Evolutionary conservation across 2,113 vertebrate genomes (phyloP), one percentile per base, ranked within the genome.

Genomic region (Pteruthius melanotis): DNA sequence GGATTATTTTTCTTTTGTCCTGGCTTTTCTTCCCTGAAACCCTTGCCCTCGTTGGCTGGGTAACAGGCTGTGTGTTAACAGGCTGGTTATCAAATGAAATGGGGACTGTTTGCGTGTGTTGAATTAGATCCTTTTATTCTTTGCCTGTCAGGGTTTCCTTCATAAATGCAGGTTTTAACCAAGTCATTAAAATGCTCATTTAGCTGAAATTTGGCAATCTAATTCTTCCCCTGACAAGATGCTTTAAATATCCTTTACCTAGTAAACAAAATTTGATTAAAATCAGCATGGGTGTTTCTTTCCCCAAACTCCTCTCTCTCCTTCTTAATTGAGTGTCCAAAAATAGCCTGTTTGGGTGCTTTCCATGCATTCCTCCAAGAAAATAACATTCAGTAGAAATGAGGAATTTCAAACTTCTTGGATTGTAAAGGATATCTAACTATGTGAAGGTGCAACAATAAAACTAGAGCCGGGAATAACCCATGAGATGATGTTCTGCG

Each of bases 211-310:
- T 80, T 72, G 60, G 30, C 74, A 84, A 54, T 56, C 59, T 90
- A 52, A 59, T 84, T 86, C 22, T 72, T 85, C 76, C 74, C 15
- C n/a, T n/a, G 39, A 86, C 3, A 21, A 90, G 85, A 45, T 76
- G 44, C 61, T 95, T 94, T 79, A 91, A 88, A 96, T 94, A 80
- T 31, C 61, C 40, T 88, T 79, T 86, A 91, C 72, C 63, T 92
- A 84, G 88, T 81, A 64, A 91, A 87, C 60, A 90, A 94, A 87
- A 89, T 52, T 44, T 92, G 45, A 90, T 92, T 89, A 95, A 96
- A 92, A 94, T 81, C 69, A 91, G 37, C 68, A 66, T 63, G 77
- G 49, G 26, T 92, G 37, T 88, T 86, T 80, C 40, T 78, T 79
- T 75, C 28, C 11, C 40, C 24, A 63, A 30, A 70, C 39, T 64